Conservation (phyloP, 2,888 invertebrate genomes). For the Cataglyphis cursor region DNA sequence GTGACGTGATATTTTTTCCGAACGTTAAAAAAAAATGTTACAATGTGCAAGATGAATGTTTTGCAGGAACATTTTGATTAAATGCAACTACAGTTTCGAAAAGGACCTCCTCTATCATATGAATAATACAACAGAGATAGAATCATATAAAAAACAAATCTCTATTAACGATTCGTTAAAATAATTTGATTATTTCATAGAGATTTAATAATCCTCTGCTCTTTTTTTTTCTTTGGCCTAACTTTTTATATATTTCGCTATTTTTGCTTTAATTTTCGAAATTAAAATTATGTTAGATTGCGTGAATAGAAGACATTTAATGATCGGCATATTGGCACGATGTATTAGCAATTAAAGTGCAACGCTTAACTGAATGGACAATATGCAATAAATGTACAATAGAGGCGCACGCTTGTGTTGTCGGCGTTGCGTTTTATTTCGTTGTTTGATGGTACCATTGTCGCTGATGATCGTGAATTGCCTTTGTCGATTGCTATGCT, state of each 20-base stretch:
- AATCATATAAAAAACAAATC: neutral
- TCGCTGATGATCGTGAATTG: slow-evolving; percentile 69
- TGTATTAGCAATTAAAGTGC: slow-evolving; percentile 52
- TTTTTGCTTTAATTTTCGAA: slow-evolving; percentile 18
- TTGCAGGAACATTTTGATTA: neutral
- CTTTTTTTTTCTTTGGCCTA: neutral
- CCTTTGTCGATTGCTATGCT: slow-evolving; percentile 61
- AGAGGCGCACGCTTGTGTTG: slow-evolving; percentile 37
- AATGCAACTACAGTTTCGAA: neutral
- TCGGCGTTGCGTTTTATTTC: slow-evolving; percentile 47
- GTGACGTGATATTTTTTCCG: neutral
- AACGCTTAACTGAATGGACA: slow-evolving; percentile 39
- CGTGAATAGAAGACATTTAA: slow-evolving; percentile 21
- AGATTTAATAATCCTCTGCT: neutral
- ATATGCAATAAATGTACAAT: slow-evolving; percentile 55
- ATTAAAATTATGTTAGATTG: slow-evolving; percentile 8
- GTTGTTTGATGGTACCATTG: slow-evolving; percentile 74
- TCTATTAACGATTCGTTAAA: neutral
- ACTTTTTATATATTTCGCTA: neutral
- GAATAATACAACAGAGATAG: neutral
- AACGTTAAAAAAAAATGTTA: neutral
- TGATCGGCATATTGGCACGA: slow-evolving; percentile 37
- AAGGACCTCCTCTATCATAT: neutral
- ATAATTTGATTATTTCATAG: neutral
- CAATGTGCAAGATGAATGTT: neutral